Conservation (phyloP, 2,113 vertebrate genomes). For the Panthera tigris region DNA sequence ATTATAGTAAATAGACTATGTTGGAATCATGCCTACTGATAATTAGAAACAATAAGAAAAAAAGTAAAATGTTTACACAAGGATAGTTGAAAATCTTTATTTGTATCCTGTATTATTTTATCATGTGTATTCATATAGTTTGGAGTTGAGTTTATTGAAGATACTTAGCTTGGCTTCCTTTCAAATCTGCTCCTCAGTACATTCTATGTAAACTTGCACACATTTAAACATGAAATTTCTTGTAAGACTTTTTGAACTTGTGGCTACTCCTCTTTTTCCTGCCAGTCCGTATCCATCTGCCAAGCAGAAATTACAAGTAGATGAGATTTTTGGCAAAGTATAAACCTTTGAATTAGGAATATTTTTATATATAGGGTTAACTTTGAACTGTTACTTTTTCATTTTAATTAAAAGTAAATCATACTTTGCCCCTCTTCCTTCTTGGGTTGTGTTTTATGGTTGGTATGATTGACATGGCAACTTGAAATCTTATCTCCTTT, state of each 20-base stretch:
- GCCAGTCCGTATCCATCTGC: not conserved
- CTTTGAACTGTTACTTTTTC: not conserved
- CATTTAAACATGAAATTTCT: not conserved
- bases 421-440: not conserved
- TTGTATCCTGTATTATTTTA: not conserved
- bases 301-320: not conserved
- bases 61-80: not conserved
- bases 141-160: not conserved
- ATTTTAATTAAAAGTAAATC: not conserved
- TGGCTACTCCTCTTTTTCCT: not conserved
- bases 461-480: not conserved
- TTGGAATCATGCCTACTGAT: conserved; percentile 12
- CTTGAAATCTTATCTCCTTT: not conserved
- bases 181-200: not conserved
- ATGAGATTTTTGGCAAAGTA: conserved; percentile 32
- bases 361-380: not conserved
- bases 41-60: not conserved
- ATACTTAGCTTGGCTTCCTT: not conserved
- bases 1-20: not conserved
- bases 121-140: not conserved
- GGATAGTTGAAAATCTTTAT: not conserved
- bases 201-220: not conserved
- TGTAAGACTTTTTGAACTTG: not conserved
- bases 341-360: conserved; percentile 1
- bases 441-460: conserved; percentile 8